Percentiles rank a stretch among this genome's conserved stretches.
Evolutionary conservation across 2,797 vertebrate species (phyloP).

Genomic region (Enteromius argenteus): DNA sequence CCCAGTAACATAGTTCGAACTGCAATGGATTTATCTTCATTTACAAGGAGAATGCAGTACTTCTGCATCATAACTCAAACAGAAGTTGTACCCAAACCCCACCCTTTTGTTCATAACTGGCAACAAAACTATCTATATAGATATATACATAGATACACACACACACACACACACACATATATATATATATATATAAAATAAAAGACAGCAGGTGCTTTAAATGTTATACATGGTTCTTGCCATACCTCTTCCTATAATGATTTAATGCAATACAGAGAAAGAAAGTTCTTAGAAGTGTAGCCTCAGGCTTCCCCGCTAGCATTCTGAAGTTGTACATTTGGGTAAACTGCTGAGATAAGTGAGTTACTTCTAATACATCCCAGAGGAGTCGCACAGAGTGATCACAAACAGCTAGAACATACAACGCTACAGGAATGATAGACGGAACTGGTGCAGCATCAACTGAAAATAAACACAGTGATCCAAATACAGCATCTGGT

Average conservation of each 20-base stretch:
- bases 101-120: neutral
- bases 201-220: neutral
- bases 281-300: neutral
- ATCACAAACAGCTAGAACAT: conserved; percentile 16
- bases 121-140: neutral
- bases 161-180: no score
- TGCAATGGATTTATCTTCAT: neutral
- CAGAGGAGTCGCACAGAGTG: conserved; percentile 27
- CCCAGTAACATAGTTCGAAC: neutral
- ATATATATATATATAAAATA: no score
- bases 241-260: neutral
- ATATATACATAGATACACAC: no score
- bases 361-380: conserved; percentile 33
- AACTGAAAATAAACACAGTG: conserved; percentile 11
- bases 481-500: conserved; percentile 18
- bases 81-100: neutral
- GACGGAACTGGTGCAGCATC: conserved; percentile 21
- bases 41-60: neutral
- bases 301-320: conserved; percentile 11
- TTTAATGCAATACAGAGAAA: neutral
- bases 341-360: conserved; percentile 46
- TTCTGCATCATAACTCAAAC: neutral
- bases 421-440: conserved; percentile 27
- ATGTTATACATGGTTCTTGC: neutral
- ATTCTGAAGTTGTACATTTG: conserved; percentile 31